Conservation (phyloP, 2,888 invertebrate species). For the Oligia fasciuncula region DNA sequence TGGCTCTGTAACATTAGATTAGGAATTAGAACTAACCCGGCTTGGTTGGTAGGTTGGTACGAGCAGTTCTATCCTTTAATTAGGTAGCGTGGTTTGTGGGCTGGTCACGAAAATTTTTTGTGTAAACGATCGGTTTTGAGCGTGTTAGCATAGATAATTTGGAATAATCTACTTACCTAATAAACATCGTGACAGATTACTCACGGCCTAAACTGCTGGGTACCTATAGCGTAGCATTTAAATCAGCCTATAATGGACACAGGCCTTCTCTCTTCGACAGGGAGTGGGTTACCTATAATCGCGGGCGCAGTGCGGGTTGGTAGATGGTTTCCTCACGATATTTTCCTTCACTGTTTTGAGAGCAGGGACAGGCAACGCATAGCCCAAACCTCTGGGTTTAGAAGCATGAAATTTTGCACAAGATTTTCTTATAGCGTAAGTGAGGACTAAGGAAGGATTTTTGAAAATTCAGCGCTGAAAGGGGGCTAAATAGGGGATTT, state of each 20-base stretch:
- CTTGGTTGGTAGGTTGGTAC: conserved; percentile 1
- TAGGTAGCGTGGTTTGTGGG: conserved; percentile 20
- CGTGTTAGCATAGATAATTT: neutral
- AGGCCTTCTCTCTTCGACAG: too few relatives aligned
- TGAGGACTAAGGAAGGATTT: neutral
- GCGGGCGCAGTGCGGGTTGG: too few relatives aligned
- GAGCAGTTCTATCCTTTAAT: conserved; percentile 29
- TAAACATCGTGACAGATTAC: neutral
- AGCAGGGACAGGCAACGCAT: neutral
- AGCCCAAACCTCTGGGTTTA: neutral
- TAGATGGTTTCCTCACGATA: too few relatives aligned
- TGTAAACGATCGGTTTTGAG: neutral
- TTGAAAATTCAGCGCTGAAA: neutral
- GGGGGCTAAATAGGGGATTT: neutral
- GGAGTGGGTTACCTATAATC: too few relatives aligned
- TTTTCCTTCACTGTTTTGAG: too few relatives aligned
- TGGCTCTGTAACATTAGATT: conserved; percentile 38
- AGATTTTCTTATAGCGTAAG: neutral
- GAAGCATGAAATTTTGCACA: neutral
- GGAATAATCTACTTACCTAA: neutral
- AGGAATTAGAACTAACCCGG: conserved; percentile 31
- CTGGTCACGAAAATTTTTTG: conserved; percentile 13
- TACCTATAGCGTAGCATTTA: too few relatives aligned
- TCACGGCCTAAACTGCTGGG: too few relatives aligned
- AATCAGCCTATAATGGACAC: too few relatives aligned